Percentiles rank a stretch among this genome's conserved stretches.
Evolutionary conservation across 2,888 invertebrate genomes (phyloP).

Genomic region (Idaea straminata): DNA sequence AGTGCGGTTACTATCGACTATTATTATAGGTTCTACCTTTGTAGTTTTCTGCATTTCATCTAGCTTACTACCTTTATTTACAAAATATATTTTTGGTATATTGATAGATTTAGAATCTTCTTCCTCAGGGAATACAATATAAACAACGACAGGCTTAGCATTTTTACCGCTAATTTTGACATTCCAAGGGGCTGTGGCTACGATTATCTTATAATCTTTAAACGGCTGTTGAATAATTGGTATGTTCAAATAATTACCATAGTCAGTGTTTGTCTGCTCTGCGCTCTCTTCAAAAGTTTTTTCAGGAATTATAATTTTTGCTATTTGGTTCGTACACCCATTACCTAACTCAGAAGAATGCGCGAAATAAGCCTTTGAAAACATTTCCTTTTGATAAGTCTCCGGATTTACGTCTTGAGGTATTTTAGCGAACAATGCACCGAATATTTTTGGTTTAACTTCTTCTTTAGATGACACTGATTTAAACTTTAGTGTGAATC

Average conservation of each 20-base stretch:
- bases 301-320: slow-evolving; percentile 41
- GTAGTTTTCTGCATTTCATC: slow-evolving; percentile 29
- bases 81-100: slow-evolving; percentile 61
- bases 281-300: slow-evolving; percentile 14
- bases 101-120: slow-evolving; percentile 30
- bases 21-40: slow-evolving; percentile 48
- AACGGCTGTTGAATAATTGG: slow-evolving; percentile 52
- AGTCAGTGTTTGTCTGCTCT: slow-evolving; percentile 6
- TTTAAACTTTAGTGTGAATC: slow-evolving; percentile 51
- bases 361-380: slow-evolving; percentile 36
- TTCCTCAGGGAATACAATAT: slow-evolving; percentile 55
- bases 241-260: slow-evolving; percentile 43
- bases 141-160: slow-evolving; percentile 46
- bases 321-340: slow-evolving; percentile 52
- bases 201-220: slow-evolving; percentile 57
- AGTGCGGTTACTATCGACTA: slow-evolving; percentile 62
- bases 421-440: slow-evolving; percentile 47
- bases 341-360: slow-evolving; percentile 31
- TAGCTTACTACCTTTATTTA: slow-evolving; percentile 36
- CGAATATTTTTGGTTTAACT: slow-evolving; percentile 34
- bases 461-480: slow-evolving; percentile 45
- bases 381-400: slow-evolving; percentile 26
- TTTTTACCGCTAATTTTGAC: slow-evolving; percentile 42
- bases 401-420: slow-evolving; percentile 33
- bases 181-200: slow-evolving; percentile 59